Percentiles rank a stretch among this genome's conserved stretches.
These are phyloP conservation scores for Chrysochloris asiatica DNA, from an alignment of 2,113 vertebrate species.

Conservation along the genomic window DNA sequence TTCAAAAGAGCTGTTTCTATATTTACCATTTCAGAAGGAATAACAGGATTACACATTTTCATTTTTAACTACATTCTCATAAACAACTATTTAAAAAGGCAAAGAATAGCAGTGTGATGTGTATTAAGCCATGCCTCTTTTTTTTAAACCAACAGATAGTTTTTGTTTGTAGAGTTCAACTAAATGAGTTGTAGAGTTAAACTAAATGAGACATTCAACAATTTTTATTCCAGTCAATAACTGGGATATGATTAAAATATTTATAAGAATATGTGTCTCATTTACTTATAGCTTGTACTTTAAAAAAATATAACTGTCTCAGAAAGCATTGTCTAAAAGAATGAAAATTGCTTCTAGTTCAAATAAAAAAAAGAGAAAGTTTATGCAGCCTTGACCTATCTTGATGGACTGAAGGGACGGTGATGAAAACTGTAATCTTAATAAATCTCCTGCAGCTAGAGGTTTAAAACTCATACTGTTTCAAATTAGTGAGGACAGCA, in stretches of 20 bases:
- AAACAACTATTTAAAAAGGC: slow-evolving; percentile 52
- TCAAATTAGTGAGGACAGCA: slow-evolving; percentile 87
- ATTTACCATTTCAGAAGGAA: neutral
- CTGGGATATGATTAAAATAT: slow-evolving; percentile 52
- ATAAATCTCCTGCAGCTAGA: slow-evolving; percentile 85
- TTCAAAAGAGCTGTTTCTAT: neutral
- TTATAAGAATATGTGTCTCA: slow-evolving; percentile 55
- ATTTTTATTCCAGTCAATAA: slow-evolving; percentile 26
- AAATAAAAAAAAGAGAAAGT: slow-evolving; percentile 54
- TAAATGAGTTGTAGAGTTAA: slow-evolving; percentile 49
- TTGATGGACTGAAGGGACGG: slow-evolving; percentile 80
- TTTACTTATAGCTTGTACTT: slow-evolving; percentile 63
- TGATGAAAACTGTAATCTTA: slow-evolving; percentile 85
- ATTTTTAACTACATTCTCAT: neutral
- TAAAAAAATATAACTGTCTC: slow-evolving; percentile 3
- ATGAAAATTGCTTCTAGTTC: slow-evolving; percentile 64
- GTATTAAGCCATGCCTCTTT: neutral
- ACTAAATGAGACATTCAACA: slow-evolving; percentile 47
- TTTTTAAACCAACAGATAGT: slow-evolving; percentile 43
- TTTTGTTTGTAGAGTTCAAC: slow-evolving; percentile 59
- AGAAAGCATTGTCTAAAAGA: slow-evolving; percentile 61
- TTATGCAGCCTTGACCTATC: slow-evolving; percentile 78
- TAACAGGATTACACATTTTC: neutral
- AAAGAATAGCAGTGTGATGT: slow-evolving; percentile 36
- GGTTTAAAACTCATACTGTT: slow-evolving; percentile 86